Evolutionary conservation across 1,140 invertebrate species (phyloP).

Genomic region (Mya arenaria): DNA sequence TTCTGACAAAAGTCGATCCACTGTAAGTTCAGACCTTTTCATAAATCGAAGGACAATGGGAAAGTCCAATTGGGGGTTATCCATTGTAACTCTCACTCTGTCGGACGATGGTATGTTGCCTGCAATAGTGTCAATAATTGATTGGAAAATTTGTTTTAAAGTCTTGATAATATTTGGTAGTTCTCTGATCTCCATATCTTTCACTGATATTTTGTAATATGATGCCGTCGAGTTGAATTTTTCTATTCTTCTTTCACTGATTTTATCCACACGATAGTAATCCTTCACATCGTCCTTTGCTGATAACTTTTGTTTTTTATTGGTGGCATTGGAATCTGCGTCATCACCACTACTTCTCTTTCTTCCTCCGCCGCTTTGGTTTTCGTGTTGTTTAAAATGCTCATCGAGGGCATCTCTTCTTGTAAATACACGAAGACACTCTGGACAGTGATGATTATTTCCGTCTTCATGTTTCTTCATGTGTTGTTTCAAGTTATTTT

Average conservation of each 20-base stretch:
- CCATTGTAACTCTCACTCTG: background rate
- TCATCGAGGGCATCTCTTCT: no score
- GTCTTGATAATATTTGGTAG: background rate
- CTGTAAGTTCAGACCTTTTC: background rate
- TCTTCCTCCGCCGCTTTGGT: no score
- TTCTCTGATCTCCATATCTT: constrained; percentile 18
- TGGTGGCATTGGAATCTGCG: no score
- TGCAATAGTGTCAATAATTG: background rate
- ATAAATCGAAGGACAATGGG: constrained; percentile 11
- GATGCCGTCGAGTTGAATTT: constrained; percentile 22
- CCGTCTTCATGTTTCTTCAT: no score
- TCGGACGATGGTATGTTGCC: background rate
- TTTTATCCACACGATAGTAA: no score
- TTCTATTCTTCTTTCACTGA: background rate
- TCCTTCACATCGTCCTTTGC: no score
- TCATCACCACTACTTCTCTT: no score
- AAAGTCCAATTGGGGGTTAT: constrained; percentile 30
- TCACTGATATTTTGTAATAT: background rate
- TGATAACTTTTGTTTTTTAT: no score
- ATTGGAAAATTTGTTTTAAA: background rate
- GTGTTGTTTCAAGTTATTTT: no score
- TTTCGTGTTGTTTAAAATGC: no score
- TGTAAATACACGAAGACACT: no score
- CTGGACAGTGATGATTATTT: no score
- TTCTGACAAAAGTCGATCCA: constrained; percentile 10